phyloP scores from a whole-genome alignment of 1,140 invertebrate genomes.

The Brevipalpus yothersi region DNA sequence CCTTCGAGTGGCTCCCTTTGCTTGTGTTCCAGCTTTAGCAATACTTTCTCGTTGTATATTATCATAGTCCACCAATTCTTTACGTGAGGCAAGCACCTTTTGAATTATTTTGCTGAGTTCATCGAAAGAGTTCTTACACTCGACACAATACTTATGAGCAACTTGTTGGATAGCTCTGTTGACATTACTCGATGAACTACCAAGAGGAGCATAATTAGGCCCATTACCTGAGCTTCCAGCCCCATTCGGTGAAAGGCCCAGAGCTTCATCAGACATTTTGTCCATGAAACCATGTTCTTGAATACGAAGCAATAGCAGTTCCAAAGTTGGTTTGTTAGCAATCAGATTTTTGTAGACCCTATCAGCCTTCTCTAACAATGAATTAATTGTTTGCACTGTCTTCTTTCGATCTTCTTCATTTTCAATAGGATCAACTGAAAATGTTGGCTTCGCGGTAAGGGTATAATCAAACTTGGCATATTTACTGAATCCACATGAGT shows the following conservation, averaged over 20 bases:
- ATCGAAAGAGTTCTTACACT: slow-evolving; percentile 81
- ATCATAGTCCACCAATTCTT: slow-evolving; percentile 77
- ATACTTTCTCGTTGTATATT: slow-evolving; percentile 37
- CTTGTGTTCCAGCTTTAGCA: not conserved
- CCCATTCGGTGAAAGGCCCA: not conserved
- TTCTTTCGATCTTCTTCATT: slow-evolving; percentile 89
- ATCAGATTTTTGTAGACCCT: slow-evolving; percentile 70
- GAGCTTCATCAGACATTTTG: slow-evolving; percentile 30
- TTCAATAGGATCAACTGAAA: slow-evolving; percentile 87
- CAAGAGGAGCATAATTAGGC: not conserved
- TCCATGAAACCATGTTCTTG: slow-evolving; percentile 40
- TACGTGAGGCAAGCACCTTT: slow-evolving; percentile 58
- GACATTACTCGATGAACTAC: slow-evolving; percentile 24
- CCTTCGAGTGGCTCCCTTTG: not conserved
- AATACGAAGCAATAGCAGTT: slow-evolving; percentile 50
- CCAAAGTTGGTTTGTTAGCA: slow-evolving; percentile 58
- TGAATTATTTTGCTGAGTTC: slow-evolving; percentile 85
- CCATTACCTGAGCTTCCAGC: not conserved
- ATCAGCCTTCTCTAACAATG: slow-evolving; percentile 75
- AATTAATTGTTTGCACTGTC: slow-evolving; percentile 68
- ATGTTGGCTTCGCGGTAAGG: slow-evolving; percentile 62
- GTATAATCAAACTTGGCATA: slow-evolving; percentile 97
- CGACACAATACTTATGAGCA: slow-evolving; percentile 78
- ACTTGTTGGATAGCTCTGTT: slow-evolving; percentile 29
- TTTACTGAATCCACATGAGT: slow-evolving; percentile 95